Evolutionary conservation across 2,888 invertebrate genomes (phyloP), one percentile per base, ranked within the genome.

Genomic region (Steinernema scapterisci): DNA sequence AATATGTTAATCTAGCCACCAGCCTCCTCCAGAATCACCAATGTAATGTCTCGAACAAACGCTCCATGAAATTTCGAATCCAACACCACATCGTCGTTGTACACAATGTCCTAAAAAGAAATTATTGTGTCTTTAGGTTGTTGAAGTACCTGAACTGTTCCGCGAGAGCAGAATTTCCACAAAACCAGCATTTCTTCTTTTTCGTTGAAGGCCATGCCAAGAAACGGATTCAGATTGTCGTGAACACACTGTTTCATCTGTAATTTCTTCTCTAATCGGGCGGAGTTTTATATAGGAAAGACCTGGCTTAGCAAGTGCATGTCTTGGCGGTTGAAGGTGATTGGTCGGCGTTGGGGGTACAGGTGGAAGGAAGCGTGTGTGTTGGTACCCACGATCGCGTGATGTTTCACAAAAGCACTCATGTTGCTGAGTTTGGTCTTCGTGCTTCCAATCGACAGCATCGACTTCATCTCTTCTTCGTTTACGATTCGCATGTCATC

Each of bases 21-120:
- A 16, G n/a, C n/a, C 51, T 7, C 31, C n/a, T n/a, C n/a, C n/a
- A n/a, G 38, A 38, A 6, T 3, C 3, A 95, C 95, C 92, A 95
- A 94, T 89, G 97, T 94, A 91, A 97, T 93, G 92, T 97, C 97
- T 91, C 95, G 93, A 88, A 97, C 92, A 88, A 97, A 91, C 79
- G 97, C 97, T 82, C 96, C 95, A 89, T 96, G 93, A 89, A 97
- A 97, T 92, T 96, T 94, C 89, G 93, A 92, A 90, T 97, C 97
- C 89, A 97, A 90, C 89, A 94, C 94, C 88, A 97, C 94, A 90
- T 97, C 96, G 90, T 95, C 95, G 90, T 97, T 97, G 91, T 97
- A 96, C 88, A 97, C 93, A 89, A 97, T 95, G 91, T 97, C 97
- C 93, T 83, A 71, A 56, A 77, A 38, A 38, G 3, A 6, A 9